A percentile compares a stretch with the other conserved stretches of the same genome.
Conservation (phyloP, 2,113 vertebrate genomes). For the Xiphias gladius region DNA sequence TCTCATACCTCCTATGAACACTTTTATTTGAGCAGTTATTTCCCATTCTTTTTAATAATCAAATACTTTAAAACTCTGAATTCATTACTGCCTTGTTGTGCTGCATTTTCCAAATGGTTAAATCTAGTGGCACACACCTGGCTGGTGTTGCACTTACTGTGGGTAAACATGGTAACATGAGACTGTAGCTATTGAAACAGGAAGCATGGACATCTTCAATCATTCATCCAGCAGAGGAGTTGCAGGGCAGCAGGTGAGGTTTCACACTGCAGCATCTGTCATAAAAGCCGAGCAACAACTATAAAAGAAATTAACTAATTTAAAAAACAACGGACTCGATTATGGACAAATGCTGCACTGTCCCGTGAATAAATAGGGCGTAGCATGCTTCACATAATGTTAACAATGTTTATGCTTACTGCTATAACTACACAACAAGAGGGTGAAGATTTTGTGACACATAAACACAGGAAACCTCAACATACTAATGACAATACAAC, state of each 20-base stretch:
- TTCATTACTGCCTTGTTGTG: not conserved
- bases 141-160: conserved; percentile 20
- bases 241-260: conserved; percentile 41
- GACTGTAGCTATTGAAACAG: conserved; percentile 18
- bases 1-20: not conserved
- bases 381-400: not conserved
- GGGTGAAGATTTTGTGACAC: not conserved
- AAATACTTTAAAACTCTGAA: conserved; percentile 10
- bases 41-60: not conserved
- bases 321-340: not conserved
- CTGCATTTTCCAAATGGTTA: conserved; percentile 1
- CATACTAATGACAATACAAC: not conserved
- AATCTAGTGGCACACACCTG: not conserved
- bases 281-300: not conserved
- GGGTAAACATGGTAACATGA: conserved; percentile 62
- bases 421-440: not conserved
- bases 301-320: not conserved
- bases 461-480: not conserved
- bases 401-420: too few relatives aligned
- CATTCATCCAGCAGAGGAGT: conserved; percentile 59
- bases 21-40: not conserved
- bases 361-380: not conserved
- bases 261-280: conserved; percentile 35
- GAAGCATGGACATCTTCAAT: conserved; percentile 49
- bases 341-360: not conserved